Evolutionary conservation across 2,888 invertebrate species (phyloP).

Genomic region (Dicranocentrus wangi): DNA sequence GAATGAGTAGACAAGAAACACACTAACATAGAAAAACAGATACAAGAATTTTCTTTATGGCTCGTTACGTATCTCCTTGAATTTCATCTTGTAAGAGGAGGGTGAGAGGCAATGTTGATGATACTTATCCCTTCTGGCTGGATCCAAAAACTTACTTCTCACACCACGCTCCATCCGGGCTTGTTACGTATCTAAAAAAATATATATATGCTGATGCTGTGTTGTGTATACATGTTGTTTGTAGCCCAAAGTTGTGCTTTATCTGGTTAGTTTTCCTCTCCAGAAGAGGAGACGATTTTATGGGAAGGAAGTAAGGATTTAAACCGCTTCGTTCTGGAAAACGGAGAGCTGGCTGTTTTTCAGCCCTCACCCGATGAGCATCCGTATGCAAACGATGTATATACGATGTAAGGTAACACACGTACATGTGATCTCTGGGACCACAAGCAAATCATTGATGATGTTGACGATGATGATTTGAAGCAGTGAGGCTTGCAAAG

Average conservation of each 20-base stretch:
- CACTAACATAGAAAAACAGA: constrained; percentile 16
- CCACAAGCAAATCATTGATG: constrained; percentile 59
- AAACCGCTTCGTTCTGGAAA: constrained; percentile 46
- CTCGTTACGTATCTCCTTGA: constrained; percentile 58
- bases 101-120: constrained; percentile 35
- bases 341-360: constrained; percentile 14
- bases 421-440: constrained; percentile 32
- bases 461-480: constrained; percentile 48
- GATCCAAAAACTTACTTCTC: constrained; percentile 30
- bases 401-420: not conserved
- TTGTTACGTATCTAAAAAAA: too few relatives aligned
- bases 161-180: not conserved
- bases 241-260: too few relatives aligned
- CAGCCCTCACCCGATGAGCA: too few relatives aligned
- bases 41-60: constrained; percentile 52
- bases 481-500: constrained; percentile 55
- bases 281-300: constrained; percentile 50
- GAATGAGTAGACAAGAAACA: not conserved
- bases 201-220: too few relatives aligned
- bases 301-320: constrained; percentile 63
- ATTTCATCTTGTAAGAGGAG: constrained; percentile 49
- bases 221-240: too few relatives aligned
- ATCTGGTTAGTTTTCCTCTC: constrained; percentile 45
- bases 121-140: constrained; percentile 50
- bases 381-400: constrained; percentile 5